Percentiles rank a stretch among this genome's conserved stretches.
phyloP scores from a whole-genome alignment of 2,888 invertebrate genomes.

The Tachina grossa region DNA sequence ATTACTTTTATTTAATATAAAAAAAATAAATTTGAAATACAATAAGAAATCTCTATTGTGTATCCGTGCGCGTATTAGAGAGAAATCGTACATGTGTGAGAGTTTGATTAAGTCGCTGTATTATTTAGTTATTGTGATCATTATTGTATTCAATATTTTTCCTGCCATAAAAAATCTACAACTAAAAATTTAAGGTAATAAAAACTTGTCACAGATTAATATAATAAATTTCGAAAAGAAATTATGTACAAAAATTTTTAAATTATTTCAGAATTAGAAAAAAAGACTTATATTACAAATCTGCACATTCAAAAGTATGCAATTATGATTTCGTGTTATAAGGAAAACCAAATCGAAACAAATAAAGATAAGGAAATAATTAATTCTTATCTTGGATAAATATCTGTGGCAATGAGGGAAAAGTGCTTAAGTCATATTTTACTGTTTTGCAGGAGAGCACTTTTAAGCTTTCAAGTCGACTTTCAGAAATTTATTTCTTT shows the following conservation, averaged over 20 bases:
- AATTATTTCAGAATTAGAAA: no score
- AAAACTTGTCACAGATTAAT: not conserved
- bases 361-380: no score
- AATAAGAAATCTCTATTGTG: slow-evolving; percentile 25
- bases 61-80: slow-evolving; percentile 8
- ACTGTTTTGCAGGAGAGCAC: no score
- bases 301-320: no score
- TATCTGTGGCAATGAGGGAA: no score
- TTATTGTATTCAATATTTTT: slow-evolving; percentile 45
- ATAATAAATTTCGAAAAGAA: not conserved
- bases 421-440: no score
- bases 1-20: slow-evolving; percentile 56
- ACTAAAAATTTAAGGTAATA: slow-evolving; percentile 54
- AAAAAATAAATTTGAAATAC: slow-evolving; percentile 28
- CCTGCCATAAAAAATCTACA: slow-evolving; percentile 35
- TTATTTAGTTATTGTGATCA: slow-evolving; percentile 13
- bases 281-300: no score
- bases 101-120: slow-evolving; percentile 14
- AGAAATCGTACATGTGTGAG: slow-evolving; percentile 18
- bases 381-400: no score
- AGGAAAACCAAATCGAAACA: no score
- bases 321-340: no score
- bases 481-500: no score
- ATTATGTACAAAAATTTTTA: not conserved
- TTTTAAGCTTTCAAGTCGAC: no score